These are phyloP conservation scores for Asarcornis scutulata DNA, from an alignment of 2,113 vertebrate species.

Conservation along the genomic window DNA sequence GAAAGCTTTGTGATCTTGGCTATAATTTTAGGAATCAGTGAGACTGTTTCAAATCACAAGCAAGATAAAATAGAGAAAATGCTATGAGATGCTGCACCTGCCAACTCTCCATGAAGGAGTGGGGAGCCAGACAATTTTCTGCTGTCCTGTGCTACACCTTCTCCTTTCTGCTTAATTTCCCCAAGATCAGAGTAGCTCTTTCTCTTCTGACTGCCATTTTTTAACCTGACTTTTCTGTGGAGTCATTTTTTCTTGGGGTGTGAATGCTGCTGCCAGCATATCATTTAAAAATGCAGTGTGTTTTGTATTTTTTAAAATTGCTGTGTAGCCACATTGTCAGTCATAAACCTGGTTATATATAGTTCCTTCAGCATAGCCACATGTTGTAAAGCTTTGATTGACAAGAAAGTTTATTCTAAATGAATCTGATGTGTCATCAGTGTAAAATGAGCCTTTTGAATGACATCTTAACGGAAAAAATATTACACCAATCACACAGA, in stretches of 20 bases:
- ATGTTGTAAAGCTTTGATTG: conserved; percentile 51
- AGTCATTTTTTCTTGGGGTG: background rate
- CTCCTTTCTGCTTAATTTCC: background rate
- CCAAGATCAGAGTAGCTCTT: background rate
- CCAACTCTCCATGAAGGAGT: background rate
- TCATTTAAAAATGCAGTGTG: background rate
- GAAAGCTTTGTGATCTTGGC: background rate
- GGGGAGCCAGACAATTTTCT: background rate
- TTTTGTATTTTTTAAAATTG: background rate
- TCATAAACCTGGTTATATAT: conserved; percentile 7
- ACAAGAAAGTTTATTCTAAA: conserved; percentile 61
- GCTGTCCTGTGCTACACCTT: background rate
- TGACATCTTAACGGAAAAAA: conserved; percentile 9
- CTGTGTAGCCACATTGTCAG: background rate
- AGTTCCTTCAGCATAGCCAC: background rate
- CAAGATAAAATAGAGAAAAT: background rate
- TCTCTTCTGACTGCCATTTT: background rate
- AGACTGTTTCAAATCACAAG: background rate
- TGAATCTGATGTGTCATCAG: background rate
- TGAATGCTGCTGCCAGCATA: background rate
- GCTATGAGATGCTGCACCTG: background rate
- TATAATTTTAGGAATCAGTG: background rate
- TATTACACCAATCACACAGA: background rate
- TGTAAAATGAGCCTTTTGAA: conserved; percentile 41
- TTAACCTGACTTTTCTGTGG: background rate